Evolutionary conservation across 2,113 vertebrate species (phyloP), one percentile per base, ranked within the genome.

Genomic region (Xiphias gladius): DNA sequence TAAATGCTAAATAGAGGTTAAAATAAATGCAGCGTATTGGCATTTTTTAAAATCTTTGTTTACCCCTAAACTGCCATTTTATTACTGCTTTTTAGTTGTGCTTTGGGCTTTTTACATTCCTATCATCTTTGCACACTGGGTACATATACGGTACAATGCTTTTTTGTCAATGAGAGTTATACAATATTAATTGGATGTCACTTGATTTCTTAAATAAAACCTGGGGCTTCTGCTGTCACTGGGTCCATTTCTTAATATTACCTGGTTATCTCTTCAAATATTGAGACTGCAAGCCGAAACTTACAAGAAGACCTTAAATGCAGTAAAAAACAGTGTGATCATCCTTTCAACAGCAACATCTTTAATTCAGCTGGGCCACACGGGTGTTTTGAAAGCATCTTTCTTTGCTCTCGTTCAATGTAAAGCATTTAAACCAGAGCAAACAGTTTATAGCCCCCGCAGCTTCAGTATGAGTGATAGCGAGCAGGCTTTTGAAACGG

Each of bases 401-500:
- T 57, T 77, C 67, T 78, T 43, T 80, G 66, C 58, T 70, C 73
- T 79, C 17, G 24, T 61, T 80, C 67, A 83, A 69, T 85, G 63
- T 55, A 73, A 78, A 80, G 82, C 86, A 87, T 80, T 63, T 59
- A 73, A 88, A 87, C 65, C 75, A 41, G 82, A 85, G 46, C 71
- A 75, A 79, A 89, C 73, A 30, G 28, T 77, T 84, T 84, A 83
- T 54, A 64, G 68, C 43, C 64, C 16, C 76, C 37, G 9, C 87
- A 61, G 65, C 79, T 79, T 74, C 62, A 55, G 76, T 32, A 20
- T 59, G 83, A 83, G 74, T 81, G 85, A 89, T 84, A 79, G 81
- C 37, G 71, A 78, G 85, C 82, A 59, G 61, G 61, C 79, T 82
- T 92, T 88, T 80, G 83, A 88, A 87, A 85, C n/a, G 58, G 73